Conservation (phyloP, 2,888 invertebrate species). For the Plutella xylostella region DNA sequence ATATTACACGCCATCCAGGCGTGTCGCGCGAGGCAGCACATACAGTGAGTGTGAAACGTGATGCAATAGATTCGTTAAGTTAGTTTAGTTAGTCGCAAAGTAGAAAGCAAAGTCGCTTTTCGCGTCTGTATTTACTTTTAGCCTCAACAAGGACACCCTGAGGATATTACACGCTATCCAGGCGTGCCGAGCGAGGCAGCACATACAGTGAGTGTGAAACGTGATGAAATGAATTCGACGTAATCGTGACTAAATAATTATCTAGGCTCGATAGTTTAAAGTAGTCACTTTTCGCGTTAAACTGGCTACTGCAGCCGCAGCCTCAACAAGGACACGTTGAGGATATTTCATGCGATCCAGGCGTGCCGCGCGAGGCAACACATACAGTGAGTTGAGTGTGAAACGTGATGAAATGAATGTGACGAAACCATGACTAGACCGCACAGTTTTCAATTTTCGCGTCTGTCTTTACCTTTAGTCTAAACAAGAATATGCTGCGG, state of each 20-base stretch:
- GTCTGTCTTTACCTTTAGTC: conserved; percentile 80
- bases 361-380: conserved; percentile 84
- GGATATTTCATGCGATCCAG: conserved; percentile 76
- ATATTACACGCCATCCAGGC: conserved; percentile 77
- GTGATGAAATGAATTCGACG: too few species aligned
- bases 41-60: conserved; percentile 83
- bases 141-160: conserved; percentile 75
- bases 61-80: too few species aligned
- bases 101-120: too few species aligned
- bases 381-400: conserved; percentile 81
- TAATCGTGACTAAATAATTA: too few species aligned
- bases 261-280: too few species aligned
- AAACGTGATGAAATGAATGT: too few species aligned
- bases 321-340: conserved; percentile 74
- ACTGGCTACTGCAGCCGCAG: conserved; percentile 86
- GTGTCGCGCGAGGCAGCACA: conserved; percentile 84
- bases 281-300: too few species aligned
- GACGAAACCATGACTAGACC: too few species aligned
- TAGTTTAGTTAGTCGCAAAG: too few species aligned
- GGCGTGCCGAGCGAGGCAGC: conserved; percentile 82
- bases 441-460: too few species aligned
- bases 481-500: conserved; percentile 75
- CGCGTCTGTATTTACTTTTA: too few species aligned
- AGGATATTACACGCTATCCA: conserved; percentile 76
- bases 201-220: conserved; percentile 87